A percentile compares a stretch with the other conserved stretches of the same genome.
Evolutionary conservation across 2,888 invertebrate species (phyloP).

Genomic region (Hymenopus coronatus): DNA sequence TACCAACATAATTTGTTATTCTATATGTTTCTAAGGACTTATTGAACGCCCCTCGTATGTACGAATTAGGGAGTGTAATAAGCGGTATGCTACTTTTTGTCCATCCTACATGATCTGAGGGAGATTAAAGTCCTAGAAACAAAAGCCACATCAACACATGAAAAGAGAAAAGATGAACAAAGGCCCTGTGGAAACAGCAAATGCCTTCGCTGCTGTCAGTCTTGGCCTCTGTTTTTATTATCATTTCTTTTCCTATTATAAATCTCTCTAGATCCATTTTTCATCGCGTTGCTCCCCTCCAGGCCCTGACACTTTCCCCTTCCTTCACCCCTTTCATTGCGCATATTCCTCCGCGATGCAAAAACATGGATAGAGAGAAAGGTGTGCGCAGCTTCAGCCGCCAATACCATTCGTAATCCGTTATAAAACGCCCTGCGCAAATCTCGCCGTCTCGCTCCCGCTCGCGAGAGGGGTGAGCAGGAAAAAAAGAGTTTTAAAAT

Average conservation of each 20-base stretch:
- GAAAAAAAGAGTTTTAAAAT: constrained; percentile 30
- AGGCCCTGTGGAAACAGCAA: no score
- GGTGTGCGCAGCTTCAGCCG: neutral
- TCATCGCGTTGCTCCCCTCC: neutral
- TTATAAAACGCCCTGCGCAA: constrained; percentile 28
- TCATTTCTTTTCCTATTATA: neutral
- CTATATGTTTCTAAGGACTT: no score
- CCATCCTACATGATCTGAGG: no score
- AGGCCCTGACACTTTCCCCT: neutral
- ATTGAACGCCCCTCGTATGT: no score
- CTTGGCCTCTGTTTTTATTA: neutral
- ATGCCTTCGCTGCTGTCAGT: neutral
- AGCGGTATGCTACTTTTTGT: no score
- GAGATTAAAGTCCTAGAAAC: no score
- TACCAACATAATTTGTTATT: no score
- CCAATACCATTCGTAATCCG: constrained; percentile 30
- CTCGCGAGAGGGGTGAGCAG: neutral
- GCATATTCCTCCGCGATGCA: neutral
- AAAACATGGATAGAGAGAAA: neutral
- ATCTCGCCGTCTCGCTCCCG: neutral
- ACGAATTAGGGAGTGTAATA: no score
- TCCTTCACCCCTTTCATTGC: neutral
- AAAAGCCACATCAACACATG: no score
- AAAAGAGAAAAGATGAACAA: no score
- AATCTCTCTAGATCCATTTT: neutral